Conservation (phyloP, 2,113 vertebrate species). For the Ptilonorhynchus violaceus region DNA sequence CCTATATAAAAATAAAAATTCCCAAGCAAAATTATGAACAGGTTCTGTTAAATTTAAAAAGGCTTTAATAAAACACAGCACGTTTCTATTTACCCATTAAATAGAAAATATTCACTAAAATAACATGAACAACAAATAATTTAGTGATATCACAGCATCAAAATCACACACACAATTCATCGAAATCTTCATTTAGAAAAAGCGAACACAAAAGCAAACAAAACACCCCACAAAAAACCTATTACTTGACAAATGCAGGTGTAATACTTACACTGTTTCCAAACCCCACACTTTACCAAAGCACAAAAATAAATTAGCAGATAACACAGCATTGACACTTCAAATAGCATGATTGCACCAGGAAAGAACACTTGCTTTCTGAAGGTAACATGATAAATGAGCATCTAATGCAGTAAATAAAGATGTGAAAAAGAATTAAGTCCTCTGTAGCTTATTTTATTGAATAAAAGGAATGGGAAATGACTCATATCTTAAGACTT, state of each 20-base stretch:
- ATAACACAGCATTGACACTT: background rate
- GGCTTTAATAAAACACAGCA: background rate
- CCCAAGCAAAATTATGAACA: background rate
- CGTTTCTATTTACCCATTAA: background rate
- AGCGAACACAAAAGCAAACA: fast-evolving
- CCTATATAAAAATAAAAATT: background rate
- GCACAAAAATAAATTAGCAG: background rate
- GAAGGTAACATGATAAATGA: background rate
- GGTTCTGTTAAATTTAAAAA: background rate
- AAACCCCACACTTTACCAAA: constrained; percentile 19
- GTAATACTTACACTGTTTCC: background rate
- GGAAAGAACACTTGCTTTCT: background rate
- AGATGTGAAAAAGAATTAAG: background rate
- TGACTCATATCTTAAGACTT: background rate
- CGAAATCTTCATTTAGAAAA: background rate
- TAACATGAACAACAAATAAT: background rate
- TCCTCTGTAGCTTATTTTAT: background rate
- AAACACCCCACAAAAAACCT: fast-evolving
- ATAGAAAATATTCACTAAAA: background rate
- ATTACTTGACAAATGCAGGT: background rate
- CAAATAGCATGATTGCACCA: background rate
- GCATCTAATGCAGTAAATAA: background rate
- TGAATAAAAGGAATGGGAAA: background rate
- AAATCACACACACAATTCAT: background rate
- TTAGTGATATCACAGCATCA: background rate